Percentiles rank a stretch among this genome's conserved stretches.
phyloP scores from a whole-genome alignment of 92 coral and sea anemone species.

The Muricea muricata region DNA sequence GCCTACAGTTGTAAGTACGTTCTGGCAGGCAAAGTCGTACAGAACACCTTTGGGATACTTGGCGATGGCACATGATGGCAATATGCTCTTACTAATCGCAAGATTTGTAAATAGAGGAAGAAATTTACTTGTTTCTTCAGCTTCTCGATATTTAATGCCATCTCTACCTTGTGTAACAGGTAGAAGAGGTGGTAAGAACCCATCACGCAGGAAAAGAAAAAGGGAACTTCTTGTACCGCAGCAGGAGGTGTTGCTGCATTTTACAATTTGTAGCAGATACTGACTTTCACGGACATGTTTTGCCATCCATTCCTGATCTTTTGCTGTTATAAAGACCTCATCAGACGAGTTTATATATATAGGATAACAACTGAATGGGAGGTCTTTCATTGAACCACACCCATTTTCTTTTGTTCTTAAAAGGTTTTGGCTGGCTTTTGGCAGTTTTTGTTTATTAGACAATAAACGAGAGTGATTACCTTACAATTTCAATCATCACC shows the following conservation, averaged over 20 bases:
- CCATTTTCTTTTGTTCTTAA: too few relatives aligned
- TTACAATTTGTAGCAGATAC: slow-evolving; percentile 8
- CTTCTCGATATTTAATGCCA: neutral
- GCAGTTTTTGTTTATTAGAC: too few relatives aligned
- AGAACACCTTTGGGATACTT: neutral
- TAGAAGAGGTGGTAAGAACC: neutral
- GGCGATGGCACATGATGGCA: neutral
- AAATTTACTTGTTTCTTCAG: neutral
- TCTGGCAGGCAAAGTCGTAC: neutral
- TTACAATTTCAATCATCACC: too few relatives aligned
- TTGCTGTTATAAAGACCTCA: neutral
- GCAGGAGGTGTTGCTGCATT: neutral
- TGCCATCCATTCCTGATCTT: neutral
- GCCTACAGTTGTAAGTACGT: slow-evolving; percentile 1
- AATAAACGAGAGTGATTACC: too few relatives aligned
- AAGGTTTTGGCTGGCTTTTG: too few relatives aligned
- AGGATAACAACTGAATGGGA: too few relatives aligned
- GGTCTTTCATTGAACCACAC: too few relatives aligned
- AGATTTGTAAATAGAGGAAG: neutral
- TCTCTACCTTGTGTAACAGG: neutral
- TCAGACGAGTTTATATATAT: too few relatives aligned
- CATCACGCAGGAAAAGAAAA: neutral
- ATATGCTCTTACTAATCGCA: neutral
- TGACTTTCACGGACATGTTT: neutral
- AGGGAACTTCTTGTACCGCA: slow-evolving; percentile 5